Evolutionary conservation across 2,797 vertebrate species (phyloP).

Genomic region (Enoplosus armatus): DNA sequence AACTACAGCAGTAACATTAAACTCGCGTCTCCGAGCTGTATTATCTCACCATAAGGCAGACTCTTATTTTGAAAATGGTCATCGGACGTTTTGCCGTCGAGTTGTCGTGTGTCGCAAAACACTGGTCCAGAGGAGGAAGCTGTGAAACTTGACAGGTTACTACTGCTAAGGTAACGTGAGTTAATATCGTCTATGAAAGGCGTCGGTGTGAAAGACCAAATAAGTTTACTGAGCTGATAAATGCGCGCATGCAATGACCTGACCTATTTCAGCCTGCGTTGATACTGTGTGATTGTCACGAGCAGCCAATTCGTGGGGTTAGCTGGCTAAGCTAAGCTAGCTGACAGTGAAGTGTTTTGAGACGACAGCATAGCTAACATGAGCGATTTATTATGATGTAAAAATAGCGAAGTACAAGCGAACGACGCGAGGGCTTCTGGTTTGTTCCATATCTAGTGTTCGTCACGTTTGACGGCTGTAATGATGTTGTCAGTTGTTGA

Average conservation of each 20-base stretch:
- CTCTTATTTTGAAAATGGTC: slow-evolving; percentile 46
- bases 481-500: not conserved
- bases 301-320: not conserved
- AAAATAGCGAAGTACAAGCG: not conserved
- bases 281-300: not conserved
- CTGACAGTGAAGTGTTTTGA: slow-evolving; percentile 19
- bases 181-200: not conserved
- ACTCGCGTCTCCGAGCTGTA: no score
- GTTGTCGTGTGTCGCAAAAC: not conserved
- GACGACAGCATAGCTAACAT: not conserved
- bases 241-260: not conserved
- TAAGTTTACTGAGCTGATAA: accelerated
- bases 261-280: not conserved
- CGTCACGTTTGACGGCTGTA: accelerated
- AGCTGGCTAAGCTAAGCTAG: slow-evolving; percentile 55
- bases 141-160: slow-evolving; percentile 50
- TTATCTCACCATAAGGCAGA: not conserved
- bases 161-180: slow-evolving; percentile 39
- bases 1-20: no score
- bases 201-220: accelerated
- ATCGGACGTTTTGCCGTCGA: slow-evolving; percentile 36
- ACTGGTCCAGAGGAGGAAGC: slow-evolving; percentile 59
- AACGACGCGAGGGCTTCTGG: accelerated
- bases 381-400: accelerated
- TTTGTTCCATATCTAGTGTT: not conserved